Base-by-base conservation (phyloP, 2,113 vertebrate genomes). In the Murina feae region DNA sequence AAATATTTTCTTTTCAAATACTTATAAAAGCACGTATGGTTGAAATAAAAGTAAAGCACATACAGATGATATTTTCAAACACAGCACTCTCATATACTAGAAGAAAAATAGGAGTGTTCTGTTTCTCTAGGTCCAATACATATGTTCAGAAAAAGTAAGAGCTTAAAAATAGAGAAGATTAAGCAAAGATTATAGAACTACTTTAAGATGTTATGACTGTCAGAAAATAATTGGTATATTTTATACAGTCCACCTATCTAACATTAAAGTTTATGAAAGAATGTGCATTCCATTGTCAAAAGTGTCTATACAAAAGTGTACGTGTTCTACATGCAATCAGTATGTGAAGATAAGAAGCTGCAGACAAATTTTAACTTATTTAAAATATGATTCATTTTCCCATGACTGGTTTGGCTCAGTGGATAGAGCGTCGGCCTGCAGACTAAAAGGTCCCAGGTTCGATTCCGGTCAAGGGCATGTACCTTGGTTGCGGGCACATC, bases 31-130 rank as follows among this genome's bases (percentile, higher is more conserved):
- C 72, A 96, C 0, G 18, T 92, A 96, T 95, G 83, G 90, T 97
- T 98, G 93, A 97, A 98, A 98, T 97, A 98, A 98, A 98, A 97
- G 90, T 84, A 96, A 98, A 97, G 47, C 71, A 96, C 91, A 97
- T 82, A 86, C 79, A 97, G 96, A 97, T 95, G 95, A 98, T 35
- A 89, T 89, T 93, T 92, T 80, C 95, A 97, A 98, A 86, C 95
- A 94, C 66, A n/a, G 55, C 18, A 94, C 69, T 94, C 79, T 35
- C 86, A 30, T 58, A 86, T 0, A 14, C 65, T 75, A 96, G 37
- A 0, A 4, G 89, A 65, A 35, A 97, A 95, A 75, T 87, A 82
- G 95, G 93, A 85, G 69, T 84, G 68, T n/a, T 68, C 58, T 90
- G 21, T 42, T 96, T 96, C 91, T 60, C 86, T 84, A 60, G 9